These are phyloP conservation scores for Chesias legatella DNA, from an alignment of 2,888 invertebrate species.

Conservation along the genomic window DNA sequence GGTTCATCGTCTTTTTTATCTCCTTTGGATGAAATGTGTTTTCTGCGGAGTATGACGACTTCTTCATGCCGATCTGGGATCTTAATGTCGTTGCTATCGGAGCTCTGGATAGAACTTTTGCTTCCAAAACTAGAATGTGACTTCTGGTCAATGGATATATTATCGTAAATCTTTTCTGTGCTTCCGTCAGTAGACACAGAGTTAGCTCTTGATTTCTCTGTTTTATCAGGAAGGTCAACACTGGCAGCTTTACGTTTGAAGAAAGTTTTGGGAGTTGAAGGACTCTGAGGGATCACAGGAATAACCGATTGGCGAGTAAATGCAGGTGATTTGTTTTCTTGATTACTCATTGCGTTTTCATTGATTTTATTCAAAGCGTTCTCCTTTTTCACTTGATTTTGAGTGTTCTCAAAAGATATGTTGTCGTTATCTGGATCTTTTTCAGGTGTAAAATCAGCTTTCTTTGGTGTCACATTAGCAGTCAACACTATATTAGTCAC, in stretches of 20 bases:
- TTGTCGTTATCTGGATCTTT: slow-evolving; percentile 49
- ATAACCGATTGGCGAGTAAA: slow-evolving; percentile 39
- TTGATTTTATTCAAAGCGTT: slow-evolving; percentile 41
- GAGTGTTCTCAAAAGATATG: slow-evolving; percentile 29
- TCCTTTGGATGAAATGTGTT: slow-evolving; percentile 59
- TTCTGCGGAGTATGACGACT: slow-evolving; percentile 79
- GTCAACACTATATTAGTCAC: slow-evolving; percentile 83
- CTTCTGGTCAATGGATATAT: slow-evolving; percentile 68
- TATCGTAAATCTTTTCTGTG: slow-evolving; percentile 69
- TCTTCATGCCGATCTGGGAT: slow-evolving; percentile 67
- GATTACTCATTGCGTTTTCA: slow-evolving; percentile 44
- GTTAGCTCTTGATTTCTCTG: slow-evolving; percentile 62
- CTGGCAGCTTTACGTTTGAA: slow-evolving; percentile 79
- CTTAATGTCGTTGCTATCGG: slow-evolving; percentile 65
- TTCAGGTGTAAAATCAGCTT: slow-evolving; percentile 61
- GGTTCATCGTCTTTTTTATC: slow-evolving; percentile 84
- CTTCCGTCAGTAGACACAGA: slow-evolving; percentile 68
- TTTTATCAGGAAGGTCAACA: slow-evolving; percentile 73
- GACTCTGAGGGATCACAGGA: slow-evolving; percentile 53
- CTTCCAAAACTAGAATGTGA: slow-evolving; percentile 75
- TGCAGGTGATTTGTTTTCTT: slow-evolving; percentile 51
- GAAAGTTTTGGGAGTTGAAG: slow-evolving; percentile 69
- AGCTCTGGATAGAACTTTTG: slow-evolving; percentile 72
- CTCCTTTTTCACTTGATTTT: slow-evolving; percentile 41
- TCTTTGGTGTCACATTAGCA: slow-evolving; percentile 79